These are phyloP conservation scores for Jacana jacana DNA, from an alignment of 2,113 vertebrate genomes.

Conservation along the genomic window DNA sequence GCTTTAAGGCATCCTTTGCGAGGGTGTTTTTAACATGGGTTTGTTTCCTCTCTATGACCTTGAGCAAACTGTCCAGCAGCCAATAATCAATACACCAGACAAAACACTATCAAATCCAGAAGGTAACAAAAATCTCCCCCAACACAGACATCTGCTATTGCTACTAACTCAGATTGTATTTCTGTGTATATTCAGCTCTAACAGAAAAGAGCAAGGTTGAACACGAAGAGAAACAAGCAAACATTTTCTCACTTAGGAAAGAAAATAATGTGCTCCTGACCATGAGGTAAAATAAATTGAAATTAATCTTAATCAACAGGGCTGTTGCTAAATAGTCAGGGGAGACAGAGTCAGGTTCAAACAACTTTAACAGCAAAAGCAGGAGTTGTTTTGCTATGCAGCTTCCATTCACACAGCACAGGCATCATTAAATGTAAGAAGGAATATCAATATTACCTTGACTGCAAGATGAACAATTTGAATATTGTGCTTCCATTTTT, in stretches of 20 bases:
- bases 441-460: background rate
- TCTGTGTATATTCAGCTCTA: background rate
- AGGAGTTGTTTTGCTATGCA: background rate
- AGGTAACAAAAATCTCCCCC: background rate
- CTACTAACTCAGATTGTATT: background rate
- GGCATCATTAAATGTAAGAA: background rate
- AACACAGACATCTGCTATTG: background rate
- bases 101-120: background rate
- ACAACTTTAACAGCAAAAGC: background rate
- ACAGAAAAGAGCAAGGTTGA: background rate
- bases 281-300: background rate
- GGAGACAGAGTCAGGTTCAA: background rate
- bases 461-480: background rate
- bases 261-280: background rate
- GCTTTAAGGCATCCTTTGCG: background rate
- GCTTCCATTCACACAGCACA: background rate
- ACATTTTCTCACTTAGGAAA: background rate
- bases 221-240: background rate
- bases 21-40: background rate
- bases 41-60: background rate
- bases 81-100: constrained; percentile 1
- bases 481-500: background rate
- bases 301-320: constrained; percentile 13
- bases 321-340: background rate
- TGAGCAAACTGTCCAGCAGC: background rate